A percentile compares a stretch with the other conserved stretches of the same genome.
Evolutionary conservation across 2,888 invertebrate species (phyloP).

Genomic region (Melinopterus prodromus): DNA sequence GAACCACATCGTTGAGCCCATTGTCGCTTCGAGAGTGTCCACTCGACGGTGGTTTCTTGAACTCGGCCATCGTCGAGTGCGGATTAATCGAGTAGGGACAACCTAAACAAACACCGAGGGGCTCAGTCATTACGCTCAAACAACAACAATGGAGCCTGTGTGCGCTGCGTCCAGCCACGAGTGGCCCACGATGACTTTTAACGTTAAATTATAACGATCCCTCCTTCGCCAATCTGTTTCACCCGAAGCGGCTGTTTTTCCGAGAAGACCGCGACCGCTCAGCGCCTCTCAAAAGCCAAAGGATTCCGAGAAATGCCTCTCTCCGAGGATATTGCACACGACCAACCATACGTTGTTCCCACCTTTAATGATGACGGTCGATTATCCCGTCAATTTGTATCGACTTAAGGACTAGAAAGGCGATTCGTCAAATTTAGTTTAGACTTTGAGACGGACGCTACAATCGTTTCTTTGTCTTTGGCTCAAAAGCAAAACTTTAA

Average conservation of each 20-base stretch:
- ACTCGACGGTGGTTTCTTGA: conserved; percentile 24
- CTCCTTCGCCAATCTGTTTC: conserved; percentile 7
- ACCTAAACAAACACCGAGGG: conserved; percentile 47
- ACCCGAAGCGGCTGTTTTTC: background rate
- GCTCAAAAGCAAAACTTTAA: too few species aligned
- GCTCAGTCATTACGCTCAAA: conserved; percentile 45
- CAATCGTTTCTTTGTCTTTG: conserved; percentile 8
- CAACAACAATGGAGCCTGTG: conserved; percentile 35
- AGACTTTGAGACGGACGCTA: conserved; percentile 6
- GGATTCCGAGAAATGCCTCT: conserved; percentile 31
- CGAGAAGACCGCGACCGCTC: conserved; percentile 18
- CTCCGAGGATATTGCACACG: conserved; percentile 32
- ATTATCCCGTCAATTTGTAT: conserved; percentile 38
- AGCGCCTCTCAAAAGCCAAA: conserved; percentile 22
- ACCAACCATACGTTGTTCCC: background rate
- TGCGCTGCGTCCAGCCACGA: conserved; percentile 7
- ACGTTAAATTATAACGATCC: conserved; percentile 11
- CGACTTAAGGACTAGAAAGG: conserved; percentile 14
- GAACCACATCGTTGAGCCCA: conserved; percentile 19
- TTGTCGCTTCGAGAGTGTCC: conserved; percentile 31
- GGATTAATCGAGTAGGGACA: conserved; percentile 42
- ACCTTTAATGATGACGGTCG: conserved; percentile 30
- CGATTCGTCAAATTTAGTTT: conserved; percentile 18
- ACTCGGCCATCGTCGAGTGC: conserved; percentile 19
- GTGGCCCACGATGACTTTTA: conserved; percentile 13